phyloP scores from a whole-genome alignment of 2,888 invertebrate genomes.

The Mythimna lalbum region DNA sequence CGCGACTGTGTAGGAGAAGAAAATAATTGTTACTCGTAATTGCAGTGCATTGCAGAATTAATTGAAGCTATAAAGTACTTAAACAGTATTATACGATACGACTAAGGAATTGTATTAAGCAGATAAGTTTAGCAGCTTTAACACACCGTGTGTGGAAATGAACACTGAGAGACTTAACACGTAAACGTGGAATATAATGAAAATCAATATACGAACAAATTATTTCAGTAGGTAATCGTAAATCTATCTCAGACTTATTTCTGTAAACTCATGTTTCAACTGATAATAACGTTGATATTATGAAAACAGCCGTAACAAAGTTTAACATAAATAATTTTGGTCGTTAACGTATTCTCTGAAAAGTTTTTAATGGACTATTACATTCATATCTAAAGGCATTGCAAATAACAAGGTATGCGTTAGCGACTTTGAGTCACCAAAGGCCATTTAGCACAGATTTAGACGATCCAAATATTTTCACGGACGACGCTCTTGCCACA shows the following conservation, averaged over 20 bases:
- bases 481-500: slow-evolving; percentile 83
- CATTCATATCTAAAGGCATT: slow-evolving; percentile 58
- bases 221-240: slow-evolving; percentile 16
- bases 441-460: slow-evolving; percentile 85
- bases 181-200: slow-evolving; percentile 20
- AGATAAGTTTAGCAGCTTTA: slow-evolving; percentile 38
- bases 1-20: slow-evolving; percentile 20
- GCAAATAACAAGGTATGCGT: slow-evolving; percentile 72
- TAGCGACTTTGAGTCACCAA: slow-evolving; percentile 83
- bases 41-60: slow-evolving; percentile 48
- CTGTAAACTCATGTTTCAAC: slow-evolving; percentile 35
- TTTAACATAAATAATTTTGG: slow-evolving; percentile 41
- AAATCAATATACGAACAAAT: slow-evolving; percentile 41
- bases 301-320: slow-evolving; percentile 40
- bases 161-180: background rate
- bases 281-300: slow-evolving; percentile 41
- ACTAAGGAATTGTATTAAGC: slow-evolving; percentile 49
- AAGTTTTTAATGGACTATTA: slow-evolving; percentile 48
- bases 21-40: slow-evolving; percentile 52
- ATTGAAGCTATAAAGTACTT: slow-evolving; percentile 43
- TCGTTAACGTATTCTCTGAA: slow-evolving; percentile 35
- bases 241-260: slow-evolving; percentile 34
- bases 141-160: slow-evolving; percentile 15
- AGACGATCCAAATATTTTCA: slow-evolving; percentile 88
- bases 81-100: slow-evolving; percentile 43